These are phyloP conservation scores for Stenurella melanura DNA, from an alignment of 2,888 invertebrate genomes.

Conservation along the genomic window DNA sequence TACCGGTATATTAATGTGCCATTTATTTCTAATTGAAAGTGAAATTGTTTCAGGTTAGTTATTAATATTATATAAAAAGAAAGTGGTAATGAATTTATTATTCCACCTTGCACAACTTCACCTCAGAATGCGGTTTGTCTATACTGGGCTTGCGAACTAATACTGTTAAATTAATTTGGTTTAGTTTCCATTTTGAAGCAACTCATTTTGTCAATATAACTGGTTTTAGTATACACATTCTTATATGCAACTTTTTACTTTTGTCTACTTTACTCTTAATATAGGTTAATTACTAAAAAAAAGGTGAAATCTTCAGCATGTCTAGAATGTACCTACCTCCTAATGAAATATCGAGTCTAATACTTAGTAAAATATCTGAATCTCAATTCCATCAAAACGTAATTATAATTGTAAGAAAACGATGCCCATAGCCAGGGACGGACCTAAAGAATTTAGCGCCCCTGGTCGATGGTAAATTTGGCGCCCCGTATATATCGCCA, in stretches of 20 bases:
- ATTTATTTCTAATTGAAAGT: slow-evolving; percentile 11
- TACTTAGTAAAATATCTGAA: too few species aligned
- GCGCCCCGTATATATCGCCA: too few species aligned
- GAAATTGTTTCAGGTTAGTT: not conserved
- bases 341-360: too few species aligned
- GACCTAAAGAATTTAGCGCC: too few species aligned
- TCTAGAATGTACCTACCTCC: too few species aligned
- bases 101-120: not conserved
- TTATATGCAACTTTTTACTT: not conserved
- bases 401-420: too few species aligned
- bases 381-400: too few species aligned
- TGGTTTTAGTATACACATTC: not conserved
- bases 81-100: slow-evolving; percentile 11
- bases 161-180: not conserved
- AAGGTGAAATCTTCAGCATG: too few species aligned
- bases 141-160: not conserved
- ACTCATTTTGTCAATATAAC: not conserved
- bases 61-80: not conserved
- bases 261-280: not conserved
- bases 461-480: too few species aligned
- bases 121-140: not conserved
- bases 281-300: too few species aligned
- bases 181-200: not conserved
- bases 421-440: too few species aligned
- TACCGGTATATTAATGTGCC: not conserved